Evolutionary conservation across 2,113 vertebrate species (phyloP).

Genomic region (Heteronetta atricapilla): DNA sequence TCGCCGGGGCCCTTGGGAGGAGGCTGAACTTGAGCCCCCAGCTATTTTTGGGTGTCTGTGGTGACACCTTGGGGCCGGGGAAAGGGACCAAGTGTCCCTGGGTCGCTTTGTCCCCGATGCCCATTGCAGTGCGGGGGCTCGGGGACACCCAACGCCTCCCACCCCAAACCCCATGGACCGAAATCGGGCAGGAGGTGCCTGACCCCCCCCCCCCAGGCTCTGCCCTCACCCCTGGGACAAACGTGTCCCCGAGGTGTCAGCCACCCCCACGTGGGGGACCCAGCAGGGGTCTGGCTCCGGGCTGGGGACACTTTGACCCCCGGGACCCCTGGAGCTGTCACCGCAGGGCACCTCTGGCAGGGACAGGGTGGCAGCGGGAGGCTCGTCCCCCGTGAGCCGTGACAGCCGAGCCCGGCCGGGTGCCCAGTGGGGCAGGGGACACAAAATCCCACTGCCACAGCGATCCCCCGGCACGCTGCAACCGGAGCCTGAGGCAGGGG

Average conservation of each 20-base stretch:
- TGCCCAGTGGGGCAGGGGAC: not conserved
- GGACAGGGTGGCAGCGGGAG: fast-evolving
- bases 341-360: fast-evolving
- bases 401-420: not conserved
- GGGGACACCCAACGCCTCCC: fast-evolving
- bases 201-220: not conserved
- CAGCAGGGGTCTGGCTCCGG: too few relatives aligned
- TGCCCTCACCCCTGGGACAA: not conserved
- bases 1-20: not conserved
- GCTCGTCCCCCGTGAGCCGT: fast-evolving
- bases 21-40: not conserved
- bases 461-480: not conserved
- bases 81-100: not conserved
- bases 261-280: not conserved
- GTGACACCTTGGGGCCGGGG: not conserved
- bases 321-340: not conserved
- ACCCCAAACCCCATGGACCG: not conserved
- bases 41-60: slow-evolving; percentile 43
- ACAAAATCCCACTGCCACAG: fast-evolving
- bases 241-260: not conserved
- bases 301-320: not conserved
- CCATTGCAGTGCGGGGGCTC: not conserved
- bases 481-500: not conserved
- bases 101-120: not conserved
- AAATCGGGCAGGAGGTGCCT: not conserved